phyloP scores from a whole-genome alignment of 2,888 invertebrate genomes.

The Epinotia brunnichana region DNA sequence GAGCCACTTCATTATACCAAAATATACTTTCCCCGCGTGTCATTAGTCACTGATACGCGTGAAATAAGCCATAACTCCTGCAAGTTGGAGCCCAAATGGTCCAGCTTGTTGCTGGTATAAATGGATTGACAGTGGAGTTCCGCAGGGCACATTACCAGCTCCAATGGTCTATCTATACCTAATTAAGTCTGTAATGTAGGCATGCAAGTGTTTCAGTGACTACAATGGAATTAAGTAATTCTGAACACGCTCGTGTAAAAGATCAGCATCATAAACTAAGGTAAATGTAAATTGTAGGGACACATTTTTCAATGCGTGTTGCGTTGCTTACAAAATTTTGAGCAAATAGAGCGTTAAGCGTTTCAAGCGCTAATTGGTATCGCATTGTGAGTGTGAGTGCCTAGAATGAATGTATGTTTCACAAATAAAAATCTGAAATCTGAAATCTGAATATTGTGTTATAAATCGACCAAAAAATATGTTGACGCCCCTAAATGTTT shows the following conservation, averaged over 20 bases:
- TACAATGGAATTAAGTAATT: not conserved
- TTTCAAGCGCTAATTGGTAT: no score
- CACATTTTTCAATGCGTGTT: not conserved
- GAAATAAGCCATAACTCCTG: constrained; percentile 44
- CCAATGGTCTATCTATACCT: no score
- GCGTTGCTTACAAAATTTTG: not conserved
- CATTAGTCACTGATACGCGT: constrained; percentile 46
- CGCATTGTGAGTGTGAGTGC: no score
- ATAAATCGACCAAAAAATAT: no score
- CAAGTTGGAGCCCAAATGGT: constrained; percentile 30
- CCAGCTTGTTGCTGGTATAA: constrained; percentile 24
- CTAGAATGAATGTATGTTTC: no score
- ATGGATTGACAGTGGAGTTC: constrained; percentile 24
- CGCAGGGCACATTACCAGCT: not conserved
- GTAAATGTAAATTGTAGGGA: not conserved
- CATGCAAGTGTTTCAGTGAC: not conserved
- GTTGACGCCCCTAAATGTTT: no score
- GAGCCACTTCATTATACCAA: constrained; percentile 45
- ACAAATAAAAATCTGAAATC: no score
- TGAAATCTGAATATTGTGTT: no score
- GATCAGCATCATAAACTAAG: not conserved
- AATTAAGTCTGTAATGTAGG: no score
- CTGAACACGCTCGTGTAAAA: not conserved
- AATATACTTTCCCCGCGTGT: constrained; percentile 47
- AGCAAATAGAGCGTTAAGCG: no score